Percentiles rank a stretch among this genome's conserved stretches.
These are phyloP conservation scores for Anguilla megastoma DNA, from an alignment of 2,797 vertebrate genomes.

Conservation along the genomic window DNA sequence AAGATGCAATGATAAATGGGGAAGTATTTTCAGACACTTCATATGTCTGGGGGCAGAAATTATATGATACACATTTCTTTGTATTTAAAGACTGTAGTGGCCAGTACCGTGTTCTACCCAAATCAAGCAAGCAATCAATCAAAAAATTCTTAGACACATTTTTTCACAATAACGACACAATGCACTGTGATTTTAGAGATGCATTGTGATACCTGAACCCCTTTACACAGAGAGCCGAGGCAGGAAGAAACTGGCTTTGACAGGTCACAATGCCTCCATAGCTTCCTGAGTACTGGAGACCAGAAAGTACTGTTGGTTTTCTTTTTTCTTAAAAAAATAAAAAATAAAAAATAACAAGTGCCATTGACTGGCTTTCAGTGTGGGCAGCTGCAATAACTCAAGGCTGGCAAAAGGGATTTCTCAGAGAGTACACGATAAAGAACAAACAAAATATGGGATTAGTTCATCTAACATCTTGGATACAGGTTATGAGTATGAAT, in stretches of 20 bases:
- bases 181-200: not conserved
- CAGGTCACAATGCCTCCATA: not conserved
- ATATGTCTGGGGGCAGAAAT: not conserved
- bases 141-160: not conserved
- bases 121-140: not conserved
- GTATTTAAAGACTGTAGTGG: not conserved
- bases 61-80: not conserved
- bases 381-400: conserved; percentile 5
- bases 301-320: not conserved
- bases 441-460: not conserved
- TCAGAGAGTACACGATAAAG: not conserved
- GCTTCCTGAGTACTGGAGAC: not conserved
- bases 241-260: not conserved
- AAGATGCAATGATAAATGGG: not conserved
- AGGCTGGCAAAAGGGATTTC: not conserved
- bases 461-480: not conserved
- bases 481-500: not conserved
- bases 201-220: not conserved
- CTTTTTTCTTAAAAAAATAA: not conserved
- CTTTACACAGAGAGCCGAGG: not conserved
- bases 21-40: not conserved
- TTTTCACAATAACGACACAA: not conserved
- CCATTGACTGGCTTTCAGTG: not conserved
- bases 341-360: not conserved
- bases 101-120: not conserved